Evolutionary conservation across 2,113 vertebrate genomes (phyloP).

Genomic region (Corythoichthys intestinalis): DNA sequence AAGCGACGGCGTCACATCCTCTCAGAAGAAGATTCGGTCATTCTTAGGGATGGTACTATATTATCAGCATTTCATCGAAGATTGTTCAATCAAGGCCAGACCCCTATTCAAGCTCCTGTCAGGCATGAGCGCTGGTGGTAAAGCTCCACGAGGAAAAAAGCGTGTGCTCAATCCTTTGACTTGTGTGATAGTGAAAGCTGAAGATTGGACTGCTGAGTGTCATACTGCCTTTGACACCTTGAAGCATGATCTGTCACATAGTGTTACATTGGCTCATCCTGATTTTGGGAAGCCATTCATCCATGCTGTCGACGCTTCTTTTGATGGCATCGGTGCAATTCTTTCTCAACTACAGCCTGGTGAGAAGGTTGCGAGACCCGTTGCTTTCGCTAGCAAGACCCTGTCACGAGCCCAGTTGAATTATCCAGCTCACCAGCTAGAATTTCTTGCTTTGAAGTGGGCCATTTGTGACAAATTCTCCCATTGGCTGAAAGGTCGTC

Average conservation of each 20-base stretch:
- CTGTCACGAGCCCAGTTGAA: slow-evolving; percentile 8
- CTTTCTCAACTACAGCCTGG: slow-evolving; percentile 23
- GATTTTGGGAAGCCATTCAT: slow-evolving; percentile 27
- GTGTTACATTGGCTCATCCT: slow-evolving; percentile 19
- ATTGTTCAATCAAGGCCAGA: slow-evolving; percentile 13
- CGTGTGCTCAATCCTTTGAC: neutral
- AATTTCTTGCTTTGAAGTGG: slow-evolving; percentile 9
- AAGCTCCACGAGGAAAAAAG: neutral
- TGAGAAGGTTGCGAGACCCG: slow-evolving; percentile 5
- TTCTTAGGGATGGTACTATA: slow-evolving; percentile 17
- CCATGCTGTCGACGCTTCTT: slow-evolving; percentile 21
- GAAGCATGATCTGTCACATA: slow-evolving; percentile 14
- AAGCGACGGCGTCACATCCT: neutral
- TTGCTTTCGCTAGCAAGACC: slow-evolving; percentile 22
- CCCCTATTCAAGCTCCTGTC: neutral
- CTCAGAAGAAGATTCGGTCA: slow-evolving; percentile 12
- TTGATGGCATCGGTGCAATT: slow-evolving; percentile 18
- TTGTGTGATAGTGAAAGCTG: neutral
- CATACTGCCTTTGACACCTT: neutral
- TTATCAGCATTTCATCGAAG: slow-evolving; percentile 13
- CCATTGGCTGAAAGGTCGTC: slow-evolving; percentile 5
- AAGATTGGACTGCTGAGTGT: slow-evolving; percentile 27
- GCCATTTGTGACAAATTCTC: slow-evolving; percentile 3
- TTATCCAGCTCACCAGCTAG: slow-evolving; percentile 15
- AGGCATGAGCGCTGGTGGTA: neutral